These are phyloP conservation scores for Phalacrocorax pelagicus DNA, from an alignment of 2,113 vertebrate species.

Conservation along the genomic window DNA sequence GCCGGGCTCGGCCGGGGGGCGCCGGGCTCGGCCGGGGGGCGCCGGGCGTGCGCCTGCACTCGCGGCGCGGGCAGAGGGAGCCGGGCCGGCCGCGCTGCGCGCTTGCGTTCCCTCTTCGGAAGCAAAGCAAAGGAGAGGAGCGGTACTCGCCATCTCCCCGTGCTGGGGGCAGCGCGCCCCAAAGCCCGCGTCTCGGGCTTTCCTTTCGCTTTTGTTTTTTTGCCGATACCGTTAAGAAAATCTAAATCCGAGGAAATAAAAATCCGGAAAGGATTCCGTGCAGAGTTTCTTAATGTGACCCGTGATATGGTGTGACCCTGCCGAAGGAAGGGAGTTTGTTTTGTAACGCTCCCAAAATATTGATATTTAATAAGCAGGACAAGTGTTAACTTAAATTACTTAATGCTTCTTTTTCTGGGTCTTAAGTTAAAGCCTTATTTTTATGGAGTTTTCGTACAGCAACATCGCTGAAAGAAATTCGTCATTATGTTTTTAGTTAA, in stretches of 20 bases:
- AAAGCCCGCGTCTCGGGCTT: not conserved
- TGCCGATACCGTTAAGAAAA: conserved; percentile 3
- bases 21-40: too few species aligned
- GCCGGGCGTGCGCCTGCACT: too few species aligned
- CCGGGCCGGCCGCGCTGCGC: not conserved
- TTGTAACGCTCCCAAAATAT: conserved; percentile 8
- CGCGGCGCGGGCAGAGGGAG: too few species aligned
- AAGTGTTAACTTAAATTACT: not conserved
- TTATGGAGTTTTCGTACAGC: not conserved
- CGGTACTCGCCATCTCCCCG: too few species aligned
- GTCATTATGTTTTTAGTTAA: not conserved
- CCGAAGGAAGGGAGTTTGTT: not conserved
- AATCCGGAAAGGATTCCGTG: not conserved
- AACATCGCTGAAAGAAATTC: not conserved
- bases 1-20: too few species aligned
- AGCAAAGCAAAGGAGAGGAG: not conserved
- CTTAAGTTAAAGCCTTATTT: not conserved
- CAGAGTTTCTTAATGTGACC: not conserved
- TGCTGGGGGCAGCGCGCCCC: not conserved
- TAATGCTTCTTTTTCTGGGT: not conserved
- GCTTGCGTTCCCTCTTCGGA: not conserved
- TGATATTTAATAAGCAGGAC: not conserved
- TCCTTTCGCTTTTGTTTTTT: not conserved
- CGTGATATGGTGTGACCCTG: not conserved
- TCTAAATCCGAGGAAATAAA: conserved; percentile 1